Evolutionary conservation across 2,113 vertebrate genomes (phyloP).

Genomic region (Neotragus pygmaeus): DNA sequence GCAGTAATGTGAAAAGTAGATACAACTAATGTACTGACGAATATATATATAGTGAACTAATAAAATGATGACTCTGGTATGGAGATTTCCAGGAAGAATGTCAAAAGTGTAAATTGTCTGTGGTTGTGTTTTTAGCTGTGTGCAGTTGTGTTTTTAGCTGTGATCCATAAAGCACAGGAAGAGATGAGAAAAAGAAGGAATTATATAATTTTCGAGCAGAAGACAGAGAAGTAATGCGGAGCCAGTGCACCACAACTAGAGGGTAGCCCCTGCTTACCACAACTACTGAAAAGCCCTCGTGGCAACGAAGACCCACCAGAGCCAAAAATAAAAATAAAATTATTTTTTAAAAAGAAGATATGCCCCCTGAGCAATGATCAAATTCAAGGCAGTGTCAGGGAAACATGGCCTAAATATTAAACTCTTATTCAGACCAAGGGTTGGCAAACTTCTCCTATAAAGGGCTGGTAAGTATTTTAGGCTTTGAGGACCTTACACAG

Average conservation of each 20-base stretch:
- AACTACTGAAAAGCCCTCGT: background rate
- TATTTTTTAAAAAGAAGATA: background rate
- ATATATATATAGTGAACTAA: background rate
- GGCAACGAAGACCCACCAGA: background rate
- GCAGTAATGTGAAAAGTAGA: background rate
- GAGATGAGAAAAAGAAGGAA: background rate
- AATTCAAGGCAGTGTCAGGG: background rate
- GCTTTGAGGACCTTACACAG: background rate
- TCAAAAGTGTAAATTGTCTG: background rate
- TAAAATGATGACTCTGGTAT: background rate
- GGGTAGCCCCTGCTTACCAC: background rate
- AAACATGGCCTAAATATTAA: background rate
- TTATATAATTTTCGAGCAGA: background rate
- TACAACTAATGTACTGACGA: background rate
- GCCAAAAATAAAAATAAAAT: background rate
- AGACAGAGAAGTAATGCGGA: background rate
- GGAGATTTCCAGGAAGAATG: background rate
- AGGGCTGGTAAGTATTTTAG: background rate
- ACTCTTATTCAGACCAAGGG: background rate
- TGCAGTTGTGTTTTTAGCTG: background rate
- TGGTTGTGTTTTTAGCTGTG: background rate
- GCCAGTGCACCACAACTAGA: background rate
- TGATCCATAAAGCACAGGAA: background rate
- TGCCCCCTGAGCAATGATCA: background rate
- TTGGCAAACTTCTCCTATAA: background rate